Conservation (phyloP, 2,797 vertebrate genomes). For the Valencia hispanica region DNA sequence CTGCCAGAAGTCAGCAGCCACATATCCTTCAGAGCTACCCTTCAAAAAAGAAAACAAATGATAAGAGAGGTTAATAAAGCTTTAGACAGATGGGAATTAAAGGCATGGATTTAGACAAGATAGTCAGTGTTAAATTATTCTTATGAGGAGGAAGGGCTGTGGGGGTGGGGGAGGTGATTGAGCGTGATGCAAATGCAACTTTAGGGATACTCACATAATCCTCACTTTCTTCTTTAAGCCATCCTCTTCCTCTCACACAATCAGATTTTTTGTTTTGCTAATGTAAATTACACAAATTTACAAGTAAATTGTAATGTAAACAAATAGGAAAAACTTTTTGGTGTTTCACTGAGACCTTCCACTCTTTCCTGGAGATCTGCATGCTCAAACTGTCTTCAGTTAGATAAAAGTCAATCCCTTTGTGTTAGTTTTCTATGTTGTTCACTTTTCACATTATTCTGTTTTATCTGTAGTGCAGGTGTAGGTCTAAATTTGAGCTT, state of each 20-base stretch:
- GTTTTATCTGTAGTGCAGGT: neutral
- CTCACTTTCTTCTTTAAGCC: constrained; percentile 46
- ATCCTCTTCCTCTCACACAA: neutral
- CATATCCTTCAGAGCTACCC: constrained; percentile 59
- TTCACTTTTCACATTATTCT: neutral
- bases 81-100: constrained; percentile 74
- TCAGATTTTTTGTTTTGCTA: neutral
- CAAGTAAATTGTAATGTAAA: too few species aligned
- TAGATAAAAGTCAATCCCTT: neutral
- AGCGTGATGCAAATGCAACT: constrained; percentile 44
- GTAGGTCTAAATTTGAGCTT: neutral
- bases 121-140: constrained; percentile 66
- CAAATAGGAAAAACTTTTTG: neutral
- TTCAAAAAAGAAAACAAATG: constrained; percentile 41
- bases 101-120: constrained; percentile 71
- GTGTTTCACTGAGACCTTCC: neutral
- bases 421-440: neutral
- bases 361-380: neutral
- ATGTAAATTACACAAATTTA: too few species aligned
- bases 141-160: constrained; percentile 58
- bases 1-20: constrained; percentile 48
- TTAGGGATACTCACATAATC: constrained; percentile 59
- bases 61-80: constrained; percentile 61
- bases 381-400: neutral
- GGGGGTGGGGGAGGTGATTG: constrained; percentile 38